These are phyloP conservation scores for Chunga burmeisteri DNA, from an alignment of 2,113 vertebrate species.

Conservation along the genomic window DNA sequence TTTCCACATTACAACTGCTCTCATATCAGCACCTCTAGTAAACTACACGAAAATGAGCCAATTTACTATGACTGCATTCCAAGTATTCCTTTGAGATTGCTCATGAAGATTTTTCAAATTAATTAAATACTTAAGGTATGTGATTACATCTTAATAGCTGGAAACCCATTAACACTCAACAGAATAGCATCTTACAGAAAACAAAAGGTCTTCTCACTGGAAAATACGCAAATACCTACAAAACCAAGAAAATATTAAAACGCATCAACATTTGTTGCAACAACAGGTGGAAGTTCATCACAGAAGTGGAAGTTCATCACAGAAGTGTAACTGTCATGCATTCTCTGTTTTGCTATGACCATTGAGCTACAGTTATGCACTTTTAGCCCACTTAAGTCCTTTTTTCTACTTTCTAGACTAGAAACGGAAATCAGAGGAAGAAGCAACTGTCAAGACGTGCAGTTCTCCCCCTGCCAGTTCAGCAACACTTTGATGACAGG, in stretches of 20 bases:
- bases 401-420: neutral
- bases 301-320: conserved; percentile 33
- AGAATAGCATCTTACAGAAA: conserved; percentile 59
- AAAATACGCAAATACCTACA: conserved; percentile 52
- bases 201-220: conserved; percentile 47
- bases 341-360: neutral
- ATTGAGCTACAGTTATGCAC: neutral
- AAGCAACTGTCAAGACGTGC: neutral
- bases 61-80: conserved; percentile 65
- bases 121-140: conserved; percentile 68
- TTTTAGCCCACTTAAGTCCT: neutral
- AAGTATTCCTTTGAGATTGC: conserved; percentile 68
- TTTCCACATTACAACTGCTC: conserved; percentile 59
- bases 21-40: conserved; percentile 62
- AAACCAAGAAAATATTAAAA: conserved; percentile 54
- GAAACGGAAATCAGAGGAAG: neutral
- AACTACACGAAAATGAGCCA: conserved; percentile 71
- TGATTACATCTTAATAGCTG: conserved; percentile 69
- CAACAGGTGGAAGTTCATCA: conserved; percentile 23
- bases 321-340: conserved; percentile 24
- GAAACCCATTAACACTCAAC: conserved; percentile 58
- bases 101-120: conserved; percentile 67
- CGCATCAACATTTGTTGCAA: conserved; percentile 32
- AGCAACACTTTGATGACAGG: neutral
- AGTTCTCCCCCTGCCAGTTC: neutral